These are phyloP conservation scores for Cyprinodon diabolis DNA, from an alignment of 2,797 vertebrate species.

Conservation along the genomic window DNA sequence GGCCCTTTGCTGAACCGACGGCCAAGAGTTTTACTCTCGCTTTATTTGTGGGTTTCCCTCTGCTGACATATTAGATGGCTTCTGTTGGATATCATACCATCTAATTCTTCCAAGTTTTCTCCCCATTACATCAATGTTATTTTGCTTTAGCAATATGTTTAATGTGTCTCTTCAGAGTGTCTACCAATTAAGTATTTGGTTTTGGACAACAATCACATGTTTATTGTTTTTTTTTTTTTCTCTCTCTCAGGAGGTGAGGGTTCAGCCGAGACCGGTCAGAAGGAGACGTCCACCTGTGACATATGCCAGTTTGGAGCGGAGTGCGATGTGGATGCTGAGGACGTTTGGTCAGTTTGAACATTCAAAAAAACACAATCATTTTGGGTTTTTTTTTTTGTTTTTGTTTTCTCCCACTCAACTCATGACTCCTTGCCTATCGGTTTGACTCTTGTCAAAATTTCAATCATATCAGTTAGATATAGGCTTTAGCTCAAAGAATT, in stretches of 20 bases:
- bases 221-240: constrained; percentile 16
- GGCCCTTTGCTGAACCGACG: too few relatives aligned
- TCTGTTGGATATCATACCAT: too few relatives aligned
- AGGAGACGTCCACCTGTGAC: constrained; percentile 98
- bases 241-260: constrained; percentile 89
- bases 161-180: too few relatives aligned
- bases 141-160: too few relatives aligned
- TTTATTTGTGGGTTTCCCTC: too few relatives aligned
- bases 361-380: not conserved
- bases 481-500: constrained; percentile 24
- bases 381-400: not conserved
- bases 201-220: not conserved
- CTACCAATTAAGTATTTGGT: too few relatives aligned
- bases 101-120: too few relatives aligned
- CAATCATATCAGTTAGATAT: constrained; percentile 3
- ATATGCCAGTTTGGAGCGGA: constrained; percentile 99
- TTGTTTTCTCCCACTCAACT: too few relatives aligned
- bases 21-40: too few relatives aligned
- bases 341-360: constrained; percentile 89
- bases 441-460: constrained; percentile 7
- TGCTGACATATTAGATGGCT: too few relatives aligned
- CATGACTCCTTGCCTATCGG: not conserved
- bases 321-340: constrained; percentile 98
- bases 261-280: constrained; percentile 94
- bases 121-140: too few relatives aligned